phyloP scores from a whole-genome alignment of 2,797 vertebrate genomes.

The Molossus molossus region DNA sequence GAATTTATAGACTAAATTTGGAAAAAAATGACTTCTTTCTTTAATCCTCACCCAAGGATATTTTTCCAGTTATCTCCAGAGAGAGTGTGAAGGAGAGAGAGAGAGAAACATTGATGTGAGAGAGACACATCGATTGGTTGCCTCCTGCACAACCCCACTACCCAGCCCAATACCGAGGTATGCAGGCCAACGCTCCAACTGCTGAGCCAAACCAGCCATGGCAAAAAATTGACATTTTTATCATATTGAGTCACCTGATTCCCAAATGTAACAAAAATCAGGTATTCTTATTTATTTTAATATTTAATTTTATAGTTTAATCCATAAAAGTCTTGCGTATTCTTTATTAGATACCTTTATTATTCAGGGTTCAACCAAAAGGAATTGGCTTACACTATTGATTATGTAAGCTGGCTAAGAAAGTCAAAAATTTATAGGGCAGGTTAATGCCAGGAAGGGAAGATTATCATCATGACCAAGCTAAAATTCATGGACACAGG shows the following conservation, averaged over 20 bases:
- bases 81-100: too few species aligned
- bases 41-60: too few species aligned
- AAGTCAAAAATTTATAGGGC: neutral
- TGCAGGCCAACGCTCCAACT: too few species aligned
- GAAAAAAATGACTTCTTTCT: slow-evolving; percentile 6
- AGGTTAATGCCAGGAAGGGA: neutral
- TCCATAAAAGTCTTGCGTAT: neutral
- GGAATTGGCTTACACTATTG: neutral
- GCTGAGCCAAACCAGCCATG: too few species aligned
- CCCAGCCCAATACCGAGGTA: too few species aligned
- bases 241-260: neutral
- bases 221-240: slow-evolving; percentile 6
- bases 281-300: neutral
- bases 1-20: neutral
- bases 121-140: too few species aligned
- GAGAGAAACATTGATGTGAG: too few species aligned
- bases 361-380: neutral
- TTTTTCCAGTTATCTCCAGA: too few species aligned
- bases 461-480: neutral
- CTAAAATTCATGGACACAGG: neutral
- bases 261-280: neutral
- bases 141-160: too few species aligned
- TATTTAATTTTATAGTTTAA: neutral
- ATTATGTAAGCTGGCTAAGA: neutral
- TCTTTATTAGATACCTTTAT: neutral